phyloP scores from a whole-genome alignment of 2,797 vertebrate species.

The Spinus pinus region DNA sequence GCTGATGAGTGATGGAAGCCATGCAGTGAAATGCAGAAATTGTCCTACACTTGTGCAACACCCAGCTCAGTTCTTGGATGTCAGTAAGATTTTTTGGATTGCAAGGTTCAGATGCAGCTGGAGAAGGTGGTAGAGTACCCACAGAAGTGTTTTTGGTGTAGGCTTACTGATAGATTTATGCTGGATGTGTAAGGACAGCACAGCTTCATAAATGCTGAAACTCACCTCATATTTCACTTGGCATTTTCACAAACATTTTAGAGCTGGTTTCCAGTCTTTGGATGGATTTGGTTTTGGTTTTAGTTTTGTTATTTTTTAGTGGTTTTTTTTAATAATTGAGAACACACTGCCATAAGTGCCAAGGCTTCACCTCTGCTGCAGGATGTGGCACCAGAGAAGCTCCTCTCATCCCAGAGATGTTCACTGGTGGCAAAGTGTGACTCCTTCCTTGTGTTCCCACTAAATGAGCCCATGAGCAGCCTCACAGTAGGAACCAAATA shows the following conservation, averaged over 20 bases:
- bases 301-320: too few species aligned
- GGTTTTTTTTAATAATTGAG: rapidly evolving
- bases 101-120: background rate
- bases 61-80: background rate
- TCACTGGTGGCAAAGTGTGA: rapidly evolving
- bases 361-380: background rate
- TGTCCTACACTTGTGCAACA: background rate
- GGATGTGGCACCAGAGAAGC: background rate
- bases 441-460: background rate
- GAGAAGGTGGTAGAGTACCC: background rate
- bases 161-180: background rate
- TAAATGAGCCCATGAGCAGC: background rate
- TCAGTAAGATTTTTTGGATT: background rate
- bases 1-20: background rate
- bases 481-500: background rate
- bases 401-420: background rate
- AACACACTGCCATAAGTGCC: background rate
- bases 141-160: background rate
- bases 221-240: background rate
- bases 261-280: background rate
- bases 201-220: background rate
- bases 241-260: background rate
- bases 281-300: background rate
- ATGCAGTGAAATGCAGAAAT: background rate
- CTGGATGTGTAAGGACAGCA: rapidly evolving